Evolutionary conservation across 2,113 vertebrate genomes (phyloP), one percentile per base, ranked within the genome.

Genomic region (Agelaius phoeniceus): DNA sequence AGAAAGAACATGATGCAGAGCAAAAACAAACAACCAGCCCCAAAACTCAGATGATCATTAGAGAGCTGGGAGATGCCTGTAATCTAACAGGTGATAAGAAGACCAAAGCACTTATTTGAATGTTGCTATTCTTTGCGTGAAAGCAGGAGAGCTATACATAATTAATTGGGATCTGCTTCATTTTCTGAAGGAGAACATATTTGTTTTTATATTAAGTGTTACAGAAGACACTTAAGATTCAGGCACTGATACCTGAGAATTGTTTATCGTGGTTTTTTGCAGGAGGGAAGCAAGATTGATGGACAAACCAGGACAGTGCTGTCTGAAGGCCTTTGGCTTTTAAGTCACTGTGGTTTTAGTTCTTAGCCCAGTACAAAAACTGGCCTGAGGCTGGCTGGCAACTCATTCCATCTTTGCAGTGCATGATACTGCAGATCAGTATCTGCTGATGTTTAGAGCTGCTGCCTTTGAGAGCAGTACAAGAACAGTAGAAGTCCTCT

Each of bases 101-200:
- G 51, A 88, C 82, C 35, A 96, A 95, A 94, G 90, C 21, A 0
- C 55, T 94, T 85, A 35, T 88, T 92, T 86, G 81, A 94, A 69
- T 65, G 82, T 94, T 96, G 67, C 84, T 96, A 85, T 82, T 89
- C 94, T 94, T 89, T 75, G 41, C 0, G 16, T 84, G 93, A 84
- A 91, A 91, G 84, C 65, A 80, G 87, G 77, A 93, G 84, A 91
- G 94, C 85, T 94, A 91, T 91, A 94, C 86, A 91, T 95, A 97
- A 96, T 96, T 96, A 97, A 96, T 93, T 94, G 95, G 76, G 81
- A 93, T 94, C 94, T 95, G 91, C 96, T 96, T 96, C 88, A 89
- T 97, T 97, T 96, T 97, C 94, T 96, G 87, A 94, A 93, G 80
- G 72, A 90, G 91, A 92, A 89, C 87, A 77, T 93, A 96, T 94